Evolutionary conservation across 1,140 invertebrate genomes (phyloP), one percentile per base, ranked within the genome.

Genomic region (Calycopis cecrops): DNA sequence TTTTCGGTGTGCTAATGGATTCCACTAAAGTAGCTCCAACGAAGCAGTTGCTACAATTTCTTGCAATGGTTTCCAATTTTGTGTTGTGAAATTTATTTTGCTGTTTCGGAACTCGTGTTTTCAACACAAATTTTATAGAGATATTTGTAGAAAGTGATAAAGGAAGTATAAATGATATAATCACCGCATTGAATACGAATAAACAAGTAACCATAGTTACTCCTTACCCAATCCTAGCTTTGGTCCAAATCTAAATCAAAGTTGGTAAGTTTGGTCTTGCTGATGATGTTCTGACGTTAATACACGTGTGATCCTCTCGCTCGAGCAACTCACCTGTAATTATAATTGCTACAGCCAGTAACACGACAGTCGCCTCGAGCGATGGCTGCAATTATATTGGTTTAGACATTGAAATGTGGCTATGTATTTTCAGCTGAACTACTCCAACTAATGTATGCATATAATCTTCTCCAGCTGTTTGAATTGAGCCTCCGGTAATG

Each of bases 1-100:
- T 61, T 59, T 65, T 62, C 49, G 60, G 48, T 33, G 28, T 52
- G 49, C 62, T 64, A 64, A 64, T 64, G 52, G 59, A 61, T 60
- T 64, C 52, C 55, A 50, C 35, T 64, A 53, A 53, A 57, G 54
- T 51, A 50, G 57, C 53, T 53, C 42, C 50, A 48, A 56, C 53
- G 44, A 40, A 55, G 49, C 49, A 56, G 49, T 57, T 60, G 57
- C 58, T 54, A 48, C 57, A 57, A 57, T 62, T 57, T 62, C 60
- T 62, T 56, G 55, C 52, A 62, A 62, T 52, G 52, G 40, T 55
- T 63, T 59, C 55, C 55, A 47, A 55, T 53, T 61, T 49, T 48
- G 40, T 35, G 40, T 56, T 59, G 9, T 47, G 12, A 33, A 14
- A 33, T 44, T 44, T 44, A 44, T 44, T 44, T 44, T 44, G 17